These are phyloP conservation scores for Aphelinus certus DNA, from an alignment of 1,140 invertebrate species.

Conservation along the genomic window DNA sequence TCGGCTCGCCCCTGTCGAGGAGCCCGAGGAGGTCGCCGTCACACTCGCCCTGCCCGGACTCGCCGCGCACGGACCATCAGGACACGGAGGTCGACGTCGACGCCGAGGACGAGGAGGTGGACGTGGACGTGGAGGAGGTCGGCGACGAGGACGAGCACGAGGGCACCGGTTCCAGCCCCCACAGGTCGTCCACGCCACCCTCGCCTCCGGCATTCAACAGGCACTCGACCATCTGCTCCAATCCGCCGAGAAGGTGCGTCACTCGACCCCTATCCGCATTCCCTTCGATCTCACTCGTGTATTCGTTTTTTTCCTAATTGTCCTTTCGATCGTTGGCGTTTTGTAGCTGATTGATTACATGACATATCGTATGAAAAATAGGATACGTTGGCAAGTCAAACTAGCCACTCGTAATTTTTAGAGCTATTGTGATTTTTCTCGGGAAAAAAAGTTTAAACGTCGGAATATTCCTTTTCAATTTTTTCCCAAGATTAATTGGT, in stretches of 20 bases:
- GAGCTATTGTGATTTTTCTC: too few relatives aligned
- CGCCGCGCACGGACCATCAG: conserved; percentile 53
- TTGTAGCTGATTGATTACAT: too few relatives aligned
- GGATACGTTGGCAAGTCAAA: too few relatives aligned
- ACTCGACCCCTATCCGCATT: too few relatives aligned
- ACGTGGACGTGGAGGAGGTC: conserved; percentile 63
- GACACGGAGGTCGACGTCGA: conserved; percentile 61
- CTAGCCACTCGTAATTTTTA: too few relatives aligned
- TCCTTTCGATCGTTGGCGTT: too few relatives aligned
- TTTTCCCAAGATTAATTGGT: too few relatives aligned
- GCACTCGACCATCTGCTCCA: conserved; percentile 47
- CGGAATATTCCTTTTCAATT: too few relatives aligned
- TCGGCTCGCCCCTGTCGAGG: conserved; percentile 61
- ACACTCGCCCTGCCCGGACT: conserved; percentile 57
- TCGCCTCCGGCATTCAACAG: conserved; percentile 45
- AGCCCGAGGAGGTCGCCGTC: conserved; percentile 57
- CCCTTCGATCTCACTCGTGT: too few relatives aligned
- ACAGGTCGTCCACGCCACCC: conserved; percentile 57
- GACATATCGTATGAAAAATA: too few relatives aligned
- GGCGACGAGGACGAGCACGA: conserved; percentile 63
- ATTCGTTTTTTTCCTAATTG: too few relatives aligned
- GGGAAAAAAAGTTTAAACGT: too few relatives aligned
- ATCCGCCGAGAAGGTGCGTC: conserved; percentile 63
- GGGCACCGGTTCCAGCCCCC: conserved; percentile 53
- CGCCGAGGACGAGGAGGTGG: conserved; percentile 59